Percentiles rank a stretch among this genome's conserved stretches.
Conservation (phyloP, 53 echinoderm and acorn worm genomes). For the Echinarachnius parma region DNA sequence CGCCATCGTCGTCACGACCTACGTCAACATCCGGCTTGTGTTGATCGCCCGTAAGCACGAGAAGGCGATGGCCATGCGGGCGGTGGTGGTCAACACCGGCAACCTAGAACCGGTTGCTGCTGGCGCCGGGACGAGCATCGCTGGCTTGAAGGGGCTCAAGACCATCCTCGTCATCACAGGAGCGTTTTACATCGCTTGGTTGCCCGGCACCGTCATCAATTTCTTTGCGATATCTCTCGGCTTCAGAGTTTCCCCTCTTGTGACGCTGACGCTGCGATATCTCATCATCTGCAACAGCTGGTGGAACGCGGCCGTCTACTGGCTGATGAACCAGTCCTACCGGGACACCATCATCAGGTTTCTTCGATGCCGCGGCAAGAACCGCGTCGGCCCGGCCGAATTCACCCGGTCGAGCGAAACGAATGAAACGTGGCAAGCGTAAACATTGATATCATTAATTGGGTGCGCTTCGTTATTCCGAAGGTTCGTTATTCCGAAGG, state of each 20-base stretch:
- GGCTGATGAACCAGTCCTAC: constrained; percentile 25
- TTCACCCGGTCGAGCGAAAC: no score
- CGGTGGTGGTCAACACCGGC: constrained; percentile 10
- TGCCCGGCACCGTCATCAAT: constrained; percentile 7
- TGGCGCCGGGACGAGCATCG: background rate
- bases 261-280: background rate
- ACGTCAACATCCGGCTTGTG: constrained; percentile 24
- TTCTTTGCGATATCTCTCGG: background rate
- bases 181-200: constrained; percentile 28
- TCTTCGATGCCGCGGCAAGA: background rate
- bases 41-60: constrained; percentile 20
- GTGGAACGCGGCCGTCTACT: constrained; percentile 29
- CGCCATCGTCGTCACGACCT: constrained; percentile 10
- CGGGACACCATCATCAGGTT: background rate
- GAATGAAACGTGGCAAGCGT: no score
- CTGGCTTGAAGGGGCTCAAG: constrained; percentile 31
- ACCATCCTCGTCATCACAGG: constrained; percentile 19
- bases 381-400: no score
- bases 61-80: constrained; percentile 9
- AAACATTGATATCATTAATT: no score
- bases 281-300: constrained; percentile 28
- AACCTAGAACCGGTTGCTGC: no score
- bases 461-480: no score
- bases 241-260: background rate
- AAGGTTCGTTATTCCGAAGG: no score